Conservation (phyloP, 2,888 invertebrate species). For the Agriopis leucophaearia region DNA sequence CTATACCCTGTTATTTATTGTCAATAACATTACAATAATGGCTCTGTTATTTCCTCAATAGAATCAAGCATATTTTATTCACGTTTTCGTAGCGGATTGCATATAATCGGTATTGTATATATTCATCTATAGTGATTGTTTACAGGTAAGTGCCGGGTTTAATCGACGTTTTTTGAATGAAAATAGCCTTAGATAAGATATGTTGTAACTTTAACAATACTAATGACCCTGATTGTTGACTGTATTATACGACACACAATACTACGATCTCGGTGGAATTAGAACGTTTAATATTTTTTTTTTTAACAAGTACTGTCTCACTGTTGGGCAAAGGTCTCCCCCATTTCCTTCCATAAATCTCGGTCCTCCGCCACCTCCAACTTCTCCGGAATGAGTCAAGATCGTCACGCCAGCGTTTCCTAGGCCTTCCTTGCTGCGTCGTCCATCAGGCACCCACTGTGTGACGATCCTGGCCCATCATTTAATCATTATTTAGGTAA, state of each 20-base stretch:
- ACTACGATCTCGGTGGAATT: background rate
- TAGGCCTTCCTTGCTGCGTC: too few species aligned
- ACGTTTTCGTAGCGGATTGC: constrained; percentile 23
- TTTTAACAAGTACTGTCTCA: too few species aligned
- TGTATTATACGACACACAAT: background rate
- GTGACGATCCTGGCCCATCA: too few species aligned
- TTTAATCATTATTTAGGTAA: background rate
- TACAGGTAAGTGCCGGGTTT: constrained; percentile 6
- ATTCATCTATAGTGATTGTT: constrained; percentile 25
- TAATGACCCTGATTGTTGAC: background rate
- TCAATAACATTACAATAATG: constrained; percentile 49
- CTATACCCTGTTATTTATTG: constrained; percentile 45
- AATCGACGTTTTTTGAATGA: constrained; percentile 21
- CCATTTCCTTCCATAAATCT: too few species aligned
- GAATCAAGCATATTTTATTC: constrained; percentile 38
- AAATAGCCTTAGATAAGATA: constrained; percentile 5
- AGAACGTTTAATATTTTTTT: background rate
- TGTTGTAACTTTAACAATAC: constrained; percentile 1
- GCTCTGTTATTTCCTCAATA: constrained; percentile 40
- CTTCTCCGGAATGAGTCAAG: too few species aligned
- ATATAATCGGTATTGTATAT: constrained; percentile 26
- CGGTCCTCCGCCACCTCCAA: too few species aligned
- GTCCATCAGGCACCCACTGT: too few species aligned
- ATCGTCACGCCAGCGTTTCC: too few species aligned
- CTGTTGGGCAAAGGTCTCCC: too few species aligned